Percentiles rank a stretch among this genome's conserved stretches.
These are phyloP conservation scores for Peucedramus taeniatus DNA, from an alignment of 2,113 vertebrate genomes.

Conservation along the genomic window DNA sequence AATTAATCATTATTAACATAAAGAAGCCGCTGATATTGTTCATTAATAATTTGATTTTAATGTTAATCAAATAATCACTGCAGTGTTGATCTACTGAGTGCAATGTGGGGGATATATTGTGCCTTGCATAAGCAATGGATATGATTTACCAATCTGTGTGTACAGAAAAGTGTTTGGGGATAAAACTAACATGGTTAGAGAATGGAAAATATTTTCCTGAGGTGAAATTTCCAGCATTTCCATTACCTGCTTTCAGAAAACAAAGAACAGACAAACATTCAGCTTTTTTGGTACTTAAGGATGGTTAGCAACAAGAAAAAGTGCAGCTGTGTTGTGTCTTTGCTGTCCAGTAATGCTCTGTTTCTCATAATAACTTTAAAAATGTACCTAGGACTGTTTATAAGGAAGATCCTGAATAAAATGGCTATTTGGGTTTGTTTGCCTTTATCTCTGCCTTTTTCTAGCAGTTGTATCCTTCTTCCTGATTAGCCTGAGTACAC, in stretches of 20 bases:
- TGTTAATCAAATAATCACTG: not conserved
- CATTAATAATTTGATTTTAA: not conserved
- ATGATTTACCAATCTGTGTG: not conserved
- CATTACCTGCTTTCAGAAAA: not conserved
- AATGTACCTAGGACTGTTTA: not conserved
- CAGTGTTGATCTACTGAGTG: not conserved
- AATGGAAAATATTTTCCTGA: not conserved
- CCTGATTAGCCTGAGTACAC: not conserved
- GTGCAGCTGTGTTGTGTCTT: not conserved
- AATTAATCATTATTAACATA: conserved; percentile 1
- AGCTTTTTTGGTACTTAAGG: not conserved
- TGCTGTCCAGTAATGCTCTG: not conserved
- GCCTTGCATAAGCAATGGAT: not conserved
- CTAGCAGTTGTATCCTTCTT: not conserved
- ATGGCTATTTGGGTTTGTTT: not conserved
- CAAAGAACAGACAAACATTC: not conserved
- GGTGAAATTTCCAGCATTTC: not conserved
- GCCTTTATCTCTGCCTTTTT: not conserved
- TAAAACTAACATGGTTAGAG: not conserved
- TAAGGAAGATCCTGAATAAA: not conserved
- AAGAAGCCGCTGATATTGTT: conserved; percentile 2
- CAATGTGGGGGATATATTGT: not conserved
- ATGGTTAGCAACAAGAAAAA: not conserved
- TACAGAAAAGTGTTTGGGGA: not conserved
- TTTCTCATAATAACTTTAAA: not conserved